Evolutionary conservation across 2,113 vertebrate genomes (phyloP), one percentile per base, ranked within the genome.

Genomic region (Baryphthengus martii): DNA sequence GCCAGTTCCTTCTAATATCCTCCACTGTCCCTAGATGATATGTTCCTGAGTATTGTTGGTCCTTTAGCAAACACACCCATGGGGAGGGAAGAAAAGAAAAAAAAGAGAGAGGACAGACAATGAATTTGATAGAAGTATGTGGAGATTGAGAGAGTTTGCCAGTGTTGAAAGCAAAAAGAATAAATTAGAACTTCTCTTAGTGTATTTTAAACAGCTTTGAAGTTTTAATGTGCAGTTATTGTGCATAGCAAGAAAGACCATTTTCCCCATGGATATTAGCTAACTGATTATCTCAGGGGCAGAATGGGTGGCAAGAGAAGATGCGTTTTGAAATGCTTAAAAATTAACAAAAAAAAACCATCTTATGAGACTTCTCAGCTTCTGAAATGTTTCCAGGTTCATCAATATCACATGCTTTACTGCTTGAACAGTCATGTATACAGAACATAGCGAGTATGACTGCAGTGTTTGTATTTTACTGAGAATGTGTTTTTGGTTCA

Each of bases 171-270:
- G 31, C 77, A 91, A 90, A 89, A 63, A 82, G 55, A 95, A 83
- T 63, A 85, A 85, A 84, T 93, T 90, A 89, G 13, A 75, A 92
- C 28, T 89, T 80, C 28, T 82, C 35, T 53, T 68, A 80, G 66
- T 89, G 29, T 68, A 42, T 73, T 52, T 91, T 89, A 93, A 91
- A 84, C 10, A 42, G 45, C 63, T 94, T 94, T 95, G 65, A 90
- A 88, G 47, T 84, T 93, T 85, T 67, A 68, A 73, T 77, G 37
- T 78, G 44, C 83, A 88, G 72, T 91, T 95, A 88, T 93, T 87
- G 63, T 77, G 15, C 77, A 44, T 31, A 62, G 47, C 50, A 83
- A 85, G 71, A 79, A 93, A 88, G 79, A 73, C 3, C 4, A 63
- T 68, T 94, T 96, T 65, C 33, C 71, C 56, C 35, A 59, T 20